A percentile compares a stretch with the other conserved stretches of the same genome.
phyloP scores from a whole-genome alignment of 2,797 vertebrate species.

The Antennarius maculatus region DNA sequence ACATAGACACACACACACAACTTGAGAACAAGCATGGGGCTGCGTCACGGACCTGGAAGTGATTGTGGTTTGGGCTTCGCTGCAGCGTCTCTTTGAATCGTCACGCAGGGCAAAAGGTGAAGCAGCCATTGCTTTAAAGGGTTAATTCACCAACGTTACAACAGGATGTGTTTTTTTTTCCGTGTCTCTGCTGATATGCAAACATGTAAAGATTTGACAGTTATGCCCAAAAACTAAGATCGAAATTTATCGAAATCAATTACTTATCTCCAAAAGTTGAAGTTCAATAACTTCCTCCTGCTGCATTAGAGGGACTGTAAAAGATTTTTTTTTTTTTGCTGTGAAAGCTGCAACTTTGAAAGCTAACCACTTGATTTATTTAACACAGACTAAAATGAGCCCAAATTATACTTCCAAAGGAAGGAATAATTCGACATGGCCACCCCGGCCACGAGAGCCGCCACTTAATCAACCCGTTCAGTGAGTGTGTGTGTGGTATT shows the following conservation, averaged over 20 bases:
- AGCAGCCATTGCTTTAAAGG: conserved; percentile 13
- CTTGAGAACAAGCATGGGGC: conserved; percentile 19
- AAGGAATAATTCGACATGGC: neutral
- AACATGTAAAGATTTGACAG: neutral
- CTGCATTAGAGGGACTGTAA: neutral
- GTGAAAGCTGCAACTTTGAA: neutral
- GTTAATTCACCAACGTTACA: conserved; percentile 9
- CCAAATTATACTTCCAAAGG: neutral
- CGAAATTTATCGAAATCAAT: neutral
- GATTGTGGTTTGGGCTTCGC: conserved; percentile 46
- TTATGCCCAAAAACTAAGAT: no score
- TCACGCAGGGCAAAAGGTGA: conserved; percentile 43
- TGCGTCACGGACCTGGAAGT: conserved; percentile 36
- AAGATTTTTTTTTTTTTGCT: no score
- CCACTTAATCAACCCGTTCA: no score
- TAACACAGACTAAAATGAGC: neutral
- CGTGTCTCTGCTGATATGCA: neutral
- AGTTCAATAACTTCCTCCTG: no score
- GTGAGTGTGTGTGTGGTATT: neutral
- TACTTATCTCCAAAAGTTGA: neutral
- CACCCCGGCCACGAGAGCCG: neutral
- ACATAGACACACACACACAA: conserved; percentile 3
- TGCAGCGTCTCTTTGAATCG: conserved; percentile 6
- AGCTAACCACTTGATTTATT: conserved; percentile 5
- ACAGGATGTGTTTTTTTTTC: neutral